phyloP scores from a whole-genome alignment of 2,113 vertebrate species.

The Sceloporus tristichus region DNA sequence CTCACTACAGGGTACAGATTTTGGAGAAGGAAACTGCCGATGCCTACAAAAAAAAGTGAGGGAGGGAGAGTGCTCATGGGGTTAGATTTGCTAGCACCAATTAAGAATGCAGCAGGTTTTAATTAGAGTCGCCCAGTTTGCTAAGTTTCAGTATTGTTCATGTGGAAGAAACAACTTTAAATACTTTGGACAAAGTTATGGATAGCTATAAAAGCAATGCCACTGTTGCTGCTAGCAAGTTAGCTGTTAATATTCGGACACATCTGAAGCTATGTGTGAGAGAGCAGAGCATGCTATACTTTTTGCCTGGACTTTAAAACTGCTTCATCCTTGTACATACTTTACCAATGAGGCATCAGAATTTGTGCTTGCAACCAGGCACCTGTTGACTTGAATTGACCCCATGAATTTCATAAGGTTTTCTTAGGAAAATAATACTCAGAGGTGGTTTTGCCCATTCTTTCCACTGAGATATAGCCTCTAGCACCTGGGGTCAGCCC shows the following conservation, averaged over 20 bases:
- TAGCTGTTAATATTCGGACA: not conserved
- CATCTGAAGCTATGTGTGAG: not conserved
- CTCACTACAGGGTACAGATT: conserved; percentile 55
- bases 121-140: not conserved
- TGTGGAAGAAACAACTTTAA: not conserved
- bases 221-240: not conserved
- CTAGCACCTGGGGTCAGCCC: too few species aligned
- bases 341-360: not conserved
- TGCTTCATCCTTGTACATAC: accelerated
- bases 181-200: not conserved
- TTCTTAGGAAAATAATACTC: too few species aligned
- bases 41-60: conserved; percentile 40
- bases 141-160: conserved; percentile 20
- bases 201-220: conserved; percentile 19
- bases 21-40: conserved; percentile 49
- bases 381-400: not conserved
- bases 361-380: not conserved
- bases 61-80: not conserved
- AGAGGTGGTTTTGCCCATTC: too few species aligned
- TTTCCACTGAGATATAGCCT: too few species aligned
- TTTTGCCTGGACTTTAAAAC: not conserved
- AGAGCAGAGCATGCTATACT: not conserved
- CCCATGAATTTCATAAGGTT: not conserved
- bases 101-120: conserved; percentile 31
- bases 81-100: accelerated